Percentiles rank a stretch among this genome's conserved stretches.
Conservation (phyloP, 2,888 invertebrate species). For the Chesias legatella region DNA sequence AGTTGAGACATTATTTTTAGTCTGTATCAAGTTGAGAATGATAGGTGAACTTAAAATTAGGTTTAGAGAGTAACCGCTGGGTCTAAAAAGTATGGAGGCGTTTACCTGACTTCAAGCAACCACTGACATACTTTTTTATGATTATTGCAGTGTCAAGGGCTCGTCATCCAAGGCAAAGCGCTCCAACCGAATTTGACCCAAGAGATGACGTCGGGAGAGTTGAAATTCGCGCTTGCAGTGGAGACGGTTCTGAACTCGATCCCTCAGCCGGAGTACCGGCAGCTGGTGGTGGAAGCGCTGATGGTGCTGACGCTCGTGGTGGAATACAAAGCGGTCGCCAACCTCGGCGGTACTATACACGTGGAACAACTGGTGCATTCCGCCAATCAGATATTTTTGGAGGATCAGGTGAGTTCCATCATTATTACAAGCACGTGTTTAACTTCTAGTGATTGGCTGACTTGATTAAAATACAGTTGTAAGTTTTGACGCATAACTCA, state of each 20-base stretch:
- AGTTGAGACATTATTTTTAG: too few relatives aligned
- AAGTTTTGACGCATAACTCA: too few relatives aligned
- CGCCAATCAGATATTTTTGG: slow-evolving; percentile 96
- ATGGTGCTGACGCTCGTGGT: slow-evolving; percentile 96
- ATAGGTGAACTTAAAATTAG: too few relatives aligned
- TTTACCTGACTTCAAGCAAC: too few relatives aligned
- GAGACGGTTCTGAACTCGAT: slow-evolving; percentile 98
- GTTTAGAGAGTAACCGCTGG: too few relatives aligned
- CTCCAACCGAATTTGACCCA: slow-evolving; percentile 95
- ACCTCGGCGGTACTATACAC: slow-evolving; percentile 89
- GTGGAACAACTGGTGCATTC: slow-evolving; percentile 96
- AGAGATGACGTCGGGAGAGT: slow-evolving; percentile 99
- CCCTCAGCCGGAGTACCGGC: slow-evolving; percentile 98
- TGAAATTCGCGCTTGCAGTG: slow-evolving; percentile 98
- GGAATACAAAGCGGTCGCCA: slow-evolving; percentile 89
- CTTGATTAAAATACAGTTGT: too few relatives aligned
- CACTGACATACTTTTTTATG: too few relatives aligned
- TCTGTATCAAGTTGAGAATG: too few relatives aligned
- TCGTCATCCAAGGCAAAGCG: slow-evolving; percentile 94
- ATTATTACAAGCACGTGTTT: not conserved
- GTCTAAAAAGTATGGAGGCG: too few relatives aligned
- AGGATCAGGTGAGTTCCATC: slow-evolving; percentile 92
- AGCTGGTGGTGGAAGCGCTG: slow-evolving; percentile 96
- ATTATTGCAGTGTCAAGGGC: slow-evolving; percentile 88
- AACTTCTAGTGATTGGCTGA: too few relatives aligned